A percentile compares a stretch with the other conserved stretches of the same genome.
Conservation (phyloP, 1,140 invertebrate genomes). For the Ladona fulva region DNA sequence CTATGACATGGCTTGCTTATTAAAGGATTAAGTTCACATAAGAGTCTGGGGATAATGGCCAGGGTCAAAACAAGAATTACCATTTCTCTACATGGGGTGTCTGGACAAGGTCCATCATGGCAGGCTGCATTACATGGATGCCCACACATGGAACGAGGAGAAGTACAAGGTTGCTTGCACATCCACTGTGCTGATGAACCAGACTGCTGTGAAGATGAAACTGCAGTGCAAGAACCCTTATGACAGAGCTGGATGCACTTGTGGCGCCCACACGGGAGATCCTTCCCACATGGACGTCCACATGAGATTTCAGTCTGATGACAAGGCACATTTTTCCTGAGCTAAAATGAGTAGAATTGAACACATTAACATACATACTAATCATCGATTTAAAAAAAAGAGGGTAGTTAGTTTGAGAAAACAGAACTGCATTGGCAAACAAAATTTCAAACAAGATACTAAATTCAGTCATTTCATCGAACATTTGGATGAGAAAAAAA, state of each 20-base stretch:
- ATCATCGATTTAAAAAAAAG: no score
- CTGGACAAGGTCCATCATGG: constrained; percentile 59
- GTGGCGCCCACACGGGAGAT: constrained; percentile 75
- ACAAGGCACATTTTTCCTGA: constrained; percentile 81
- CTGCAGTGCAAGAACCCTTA: constrained; percentile 74
- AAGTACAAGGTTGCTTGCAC: constrained; percentile 74
- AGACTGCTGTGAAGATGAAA: constrained; percentile 74
- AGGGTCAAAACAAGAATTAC: constrained; percentile 35
- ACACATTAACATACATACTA: neutral
- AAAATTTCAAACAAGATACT: no score
- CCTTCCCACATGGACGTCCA: constrained; percentile 78
- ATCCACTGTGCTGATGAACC: constrained; percentile 46
- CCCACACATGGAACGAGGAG: constrained; percentile 55
- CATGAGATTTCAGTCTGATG: constrained; percentile 82
- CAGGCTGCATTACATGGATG: constrained; percentile 74
- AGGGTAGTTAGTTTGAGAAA: no score
- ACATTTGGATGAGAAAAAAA: no score
- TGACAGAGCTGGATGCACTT: constrained; percentile 84
- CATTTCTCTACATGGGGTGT: constrained; percentile 58
- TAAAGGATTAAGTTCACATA: no score
- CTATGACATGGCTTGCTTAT: no score
- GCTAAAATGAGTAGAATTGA: constrained; percentile 32
- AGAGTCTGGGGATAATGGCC: no score
- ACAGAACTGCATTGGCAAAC: no score
- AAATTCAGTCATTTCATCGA: no score